A percentile compares a stretch with the other conserved stretches of the same genome.
These are phyloP conservation scores for Zingel zingel DNA, from an alignment of 2,113 vertebrate genomes.

Conservation along the genomic window DNA sequence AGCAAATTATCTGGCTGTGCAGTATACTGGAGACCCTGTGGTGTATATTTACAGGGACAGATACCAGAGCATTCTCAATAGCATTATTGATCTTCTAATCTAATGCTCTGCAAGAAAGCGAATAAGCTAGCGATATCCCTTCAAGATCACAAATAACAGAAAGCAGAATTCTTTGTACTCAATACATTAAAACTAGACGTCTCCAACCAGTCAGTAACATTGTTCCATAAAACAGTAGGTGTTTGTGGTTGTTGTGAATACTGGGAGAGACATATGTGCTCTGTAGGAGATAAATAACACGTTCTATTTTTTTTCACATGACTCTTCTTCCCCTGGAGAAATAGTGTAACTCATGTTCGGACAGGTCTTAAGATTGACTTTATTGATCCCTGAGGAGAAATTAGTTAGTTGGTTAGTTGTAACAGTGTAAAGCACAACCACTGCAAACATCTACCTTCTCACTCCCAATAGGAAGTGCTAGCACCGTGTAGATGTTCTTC, in stretches of 20 bases:
- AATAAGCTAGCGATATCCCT: neutral
- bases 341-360: neutral
- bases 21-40: neutral
- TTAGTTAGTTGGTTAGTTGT: neutral
- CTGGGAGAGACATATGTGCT: neutral
- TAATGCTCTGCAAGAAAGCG: neutral
- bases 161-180: neutral
- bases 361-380: neutral
- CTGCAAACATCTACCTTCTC: conserved; percentile 89
- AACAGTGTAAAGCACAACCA: neutral
- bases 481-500: conserved; percentile 99
- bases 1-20: neutral
- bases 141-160: conserved; percentile 2
- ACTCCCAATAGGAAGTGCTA: conserved; percentile 95
- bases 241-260: conserved; percentile 6
- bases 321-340: neutral
- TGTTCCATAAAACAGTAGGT: neutral
- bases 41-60: neutral
- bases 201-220: neutral
- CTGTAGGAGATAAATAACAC: neutral
- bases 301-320: conserved; percentile 2
- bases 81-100: neutral
- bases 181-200: neutral
- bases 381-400: conserved; percentile 24
- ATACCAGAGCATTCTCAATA: too few relatives aligned